Conservation (phyloP, 53 echinoderm and acorn worm genomes). For the Luidia sarsii region DNA sequence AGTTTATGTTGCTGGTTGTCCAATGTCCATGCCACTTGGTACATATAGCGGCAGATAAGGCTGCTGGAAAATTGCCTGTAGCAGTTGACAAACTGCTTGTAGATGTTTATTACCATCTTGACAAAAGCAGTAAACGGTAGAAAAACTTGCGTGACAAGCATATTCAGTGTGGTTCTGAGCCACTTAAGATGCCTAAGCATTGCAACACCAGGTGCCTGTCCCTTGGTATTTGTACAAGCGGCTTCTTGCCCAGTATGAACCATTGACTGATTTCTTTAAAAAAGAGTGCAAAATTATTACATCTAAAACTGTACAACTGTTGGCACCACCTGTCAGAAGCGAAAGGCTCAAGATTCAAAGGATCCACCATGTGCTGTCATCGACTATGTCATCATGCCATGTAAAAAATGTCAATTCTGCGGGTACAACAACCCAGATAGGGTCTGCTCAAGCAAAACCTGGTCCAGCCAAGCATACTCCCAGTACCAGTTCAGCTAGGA, state of each 20-base stretch:
- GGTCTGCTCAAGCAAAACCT: too few species aligned
- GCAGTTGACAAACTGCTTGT: conserved; percentile 42
- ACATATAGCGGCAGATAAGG: conserved; percentile 60
- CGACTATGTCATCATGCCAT: too few species aligned
- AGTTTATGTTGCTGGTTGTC: conserved; percentile 50
- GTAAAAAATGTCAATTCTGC: too few species aligned
- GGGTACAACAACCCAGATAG: too few species aligned
- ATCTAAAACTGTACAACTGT: neutral
- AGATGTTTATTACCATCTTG: conserved; percentile 59
- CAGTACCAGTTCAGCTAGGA: too few species aligned
- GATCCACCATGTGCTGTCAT: too few species aligned
- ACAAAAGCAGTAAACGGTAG: conserved; percentile 52
- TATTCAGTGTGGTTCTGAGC: conserved; percentile 2
- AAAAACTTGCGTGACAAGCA: conserved; percentile 12
- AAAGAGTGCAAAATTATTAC: neutral
- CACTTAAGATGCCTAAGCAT: conserved; percentile 23
- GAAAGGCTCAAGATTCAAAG: too few species aligned
- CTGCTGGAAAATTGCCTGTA: conserved; percentile 38
- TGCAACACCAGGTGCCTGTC: conserved; percentile 25
- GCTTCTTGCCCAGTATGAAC: conserved; percentile 19
- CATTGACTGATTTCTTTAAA: conserved; percentile 9
- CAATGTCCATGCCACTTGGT: conserved; percentile 58
- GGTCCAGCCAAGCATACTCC: too few species aligned
- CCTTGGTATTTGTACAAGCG: conserved; percentile 17
- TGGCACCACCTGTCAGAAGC: too few species aligned